phyloP scores from a whole-genome alignment of 2,888 invertebrate genomes.

The Unio pictorum region DNA sequence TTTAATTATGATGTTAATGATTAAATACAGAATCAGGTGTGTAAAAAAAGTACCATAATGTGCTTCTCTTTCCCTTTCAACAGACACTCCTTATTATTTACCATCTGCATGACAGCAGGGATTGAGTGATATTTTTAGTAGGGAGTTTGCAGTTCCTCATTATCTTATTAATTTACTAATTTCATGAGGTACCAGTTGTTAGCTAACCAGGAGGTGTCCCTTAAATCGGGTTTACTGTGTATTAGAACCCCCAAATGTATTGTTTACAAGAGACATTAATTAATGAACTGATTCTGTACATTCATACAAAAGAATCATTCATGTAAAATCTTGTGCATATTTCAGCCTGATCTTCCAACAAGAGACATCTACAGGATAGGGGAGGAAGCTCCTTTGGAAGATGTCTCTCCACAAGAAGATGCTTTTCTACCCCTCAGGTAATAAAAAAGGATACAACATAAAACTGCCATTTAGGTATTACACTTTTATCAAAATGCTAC shows the following conservation, averaged over 20 bases:
- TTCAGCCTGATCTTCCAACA: conserved; percentile 20
- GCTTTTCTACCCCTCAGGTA: conserved; percentile 24
- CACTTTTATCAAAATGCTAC: not conserved
- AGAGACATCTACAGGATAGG: conserved; percentile 11
- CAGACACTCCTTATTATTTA: too few species aligned
- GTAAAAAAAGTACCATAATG: too few species aligned
- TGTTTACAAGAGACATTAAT: not conserved
- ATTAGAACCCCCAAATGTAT: not conserved
- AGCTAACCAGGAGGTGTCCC: not conserved
- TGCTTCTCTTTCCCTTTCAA: too few species aligned
- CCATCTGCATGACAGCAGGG: too few species aligned
- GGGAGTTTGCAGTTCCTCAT: too few species aligned
- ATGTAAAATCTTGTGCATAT: not conserved
- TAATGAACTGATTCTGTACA: not conserved
- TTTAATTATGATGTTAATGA: too few species aligned
- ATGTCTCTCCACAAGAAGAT: conserved; percentile 13
- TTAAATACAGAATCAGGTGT: too few species aligned
- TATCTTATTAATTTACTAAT: too few species aligned
- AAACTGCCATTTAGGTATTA: not conserved
- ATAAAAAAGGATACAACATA: not conserved
- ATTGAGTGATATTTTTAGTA: too few species aligned
- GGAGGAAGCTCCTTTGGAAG: conserved; percentile 2
- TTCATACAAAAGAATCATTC: not conserved
- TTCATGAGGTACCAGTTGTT: too few species aligned
- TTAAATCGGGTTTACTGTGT: not conserved